Percentiles rank a stretch among this genome's conserved stretches.
These are phyloP conservation scores for Falco punctatus DNA, from an alignment of 2,113 vertebrate genomes.

Conservation along the genomic window DNA sequence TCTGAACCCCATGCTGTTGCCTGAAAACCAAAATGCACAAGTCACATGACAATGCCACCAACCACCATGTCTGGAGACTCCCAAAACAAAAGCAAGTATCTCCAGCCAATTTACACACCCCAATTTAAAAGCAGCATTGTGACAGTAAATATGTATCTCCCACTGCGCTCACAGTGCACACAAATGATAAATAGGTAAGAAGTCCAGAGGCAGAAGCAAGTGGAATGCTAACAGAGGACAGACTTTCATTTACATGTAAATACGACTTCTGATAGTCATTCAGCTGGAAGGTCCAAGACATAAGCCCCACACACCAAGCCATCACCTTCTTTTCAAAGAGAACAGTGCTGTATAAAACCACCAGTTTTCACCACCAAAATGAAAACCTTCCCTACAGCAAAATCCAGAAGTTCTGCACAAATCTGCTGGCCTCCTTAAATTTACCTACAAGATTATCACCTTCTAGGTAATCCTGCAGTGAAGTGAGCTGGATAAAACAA, in stretches of 20 bases:
- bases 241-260: slow-evolving; percentile 81
- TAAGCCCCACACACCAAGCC: not conserved
- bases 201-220: slow-evolving; percentile 52
- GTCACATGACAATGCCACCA: slow-evolving; percentile 26
- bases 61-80: slow-evolving; percentile 6
- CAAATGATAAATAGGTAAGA: slow-evolving; percentile 70
- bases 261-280: slow-evolving; percentile 64
- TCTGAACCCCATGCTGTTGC: slow-evolving; percentile 95
- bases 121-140: slow-evolving; percentile 23
- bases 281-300: slow-evolving; percentile 28
- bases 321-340: not conserved
- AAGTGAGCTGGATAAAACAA: not conserved
- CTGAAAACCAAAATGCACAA: slow-evolving; percentile 83
- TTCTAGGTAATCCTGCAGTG: not conserved
- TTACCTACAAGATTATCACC: not conserved
- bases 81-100: not conserved
- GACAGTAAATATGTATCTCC: slow-evolving; percentile 43
- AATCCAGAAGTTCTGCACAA: not conserved
- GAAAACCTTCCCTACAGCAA: not conserved
- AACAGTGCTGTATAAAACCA: not conserved
- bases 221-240: slow-evolving; percentile 62
- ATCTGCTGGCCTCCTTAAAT: not conserved
- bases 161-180: slow-evolving; percentile 80
- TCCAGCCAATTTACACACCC: slow-evolving; percentile 17
- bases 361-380: not conserved